These are phyloP conservation scores for Chinchilla lanigera DNA, from an alignment of 2,113 vertebrate genomes.

Conservation along the genomic window DNA sequence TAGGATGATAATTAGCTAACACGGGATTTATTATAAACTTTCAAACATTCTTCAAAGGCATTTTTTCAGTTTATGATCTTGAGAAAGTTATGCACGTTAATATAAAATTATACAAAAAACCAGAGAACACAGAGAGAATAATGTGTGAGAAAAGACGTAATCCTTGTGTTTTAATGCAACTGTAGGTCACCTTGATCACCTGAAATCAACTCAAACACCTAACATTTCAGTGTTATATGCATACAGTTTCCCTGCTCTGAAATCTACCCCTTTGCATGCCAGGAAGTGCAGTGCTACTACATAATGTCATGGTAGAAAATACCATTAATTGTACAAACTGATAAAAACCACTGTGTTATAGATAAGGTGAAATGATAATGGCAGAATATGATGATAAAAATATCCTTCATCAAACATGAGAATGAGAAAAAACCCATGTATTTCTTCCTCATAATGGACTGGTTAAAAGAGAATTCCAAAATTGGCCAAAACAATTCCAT, in stretches of 20 bases:
- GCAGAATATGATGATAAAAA: background rate
- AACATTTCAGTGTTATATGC: background rate
- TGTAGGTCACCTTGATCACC: background rate
- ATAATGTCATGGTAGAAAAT: background rate
- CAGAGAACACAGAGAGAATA: background rate
- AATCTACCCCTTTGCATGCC: background rate
- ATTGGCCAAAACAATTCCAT: background rate
- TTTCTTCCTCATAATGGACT: background rate
- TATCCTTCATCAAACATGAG: background rate
- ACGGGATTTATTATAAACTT: background rate
- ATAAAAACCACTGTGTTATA: background rate
- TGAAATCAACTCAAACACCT: background rate
- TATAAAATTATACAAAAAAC: background rate
- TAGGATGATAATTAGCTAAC: constrained; percentile 2
- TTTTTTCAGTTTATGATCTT: constrained; percentile 42
- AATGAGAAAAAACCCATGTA: background rate
- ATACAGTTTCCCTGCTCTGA: background rate
- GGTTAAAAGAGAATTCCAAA: background rate
- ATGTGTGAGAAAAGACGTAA: background rate
- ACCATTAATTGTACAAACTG: background rate
- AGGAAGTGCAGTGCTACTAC: background rate
- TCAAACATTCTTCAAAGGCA: background rate
- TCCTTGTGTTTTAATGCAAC: background rate
- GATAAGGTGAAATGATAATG: background rate
- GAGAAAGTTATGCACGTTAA: background rate